phyloP scores from a whole-genome alignment of 92 coral and sea anemone genomes.

The Siderastrea siderea region DNA sequence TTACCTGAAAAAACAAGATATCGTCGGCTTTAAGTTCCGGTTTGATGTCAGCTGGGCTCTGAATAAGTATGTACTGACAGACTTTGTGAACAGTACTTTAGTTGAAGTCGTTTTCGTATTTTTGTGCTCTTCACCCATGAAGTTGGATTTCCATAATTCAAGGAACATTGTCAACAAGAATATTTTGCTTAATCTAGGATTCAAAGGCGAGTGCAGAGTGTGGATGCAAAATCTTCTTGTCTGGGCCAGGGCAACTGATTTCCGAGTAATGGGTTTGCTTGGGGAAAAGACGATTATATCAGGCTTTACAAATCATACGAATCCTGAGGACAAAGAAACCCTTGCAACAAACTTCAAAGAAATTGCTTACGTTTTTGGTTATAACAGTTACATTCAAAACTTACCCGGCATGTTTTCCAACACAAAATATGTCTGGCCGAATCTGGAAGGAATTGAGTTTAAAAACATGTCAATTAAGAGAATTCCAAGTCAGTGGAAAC shows the following conservation, averaged over 20 bases:
- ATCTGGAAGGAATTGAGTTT: background rate
- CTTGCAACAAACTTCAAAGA: background rate
- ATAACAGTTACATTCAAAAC: background rate
- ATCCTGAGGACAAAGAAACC: background rate
- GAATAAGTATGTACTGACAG: background rate
- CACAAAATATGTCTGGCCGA: background rate
- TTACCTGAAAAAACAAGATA: background rate
- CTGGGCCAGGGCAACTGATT: conserved; percentile 10
- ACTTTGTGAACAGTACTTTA: background rate
- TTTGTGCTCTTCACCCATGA: background rate
- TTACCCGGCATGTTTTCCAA: background rate
- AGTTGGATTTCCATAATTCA: conserved; percentile 4
- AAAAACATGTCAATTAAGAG: background rate
- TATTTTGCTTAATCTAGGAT: background rate
- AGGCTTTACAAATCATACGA: background rate
- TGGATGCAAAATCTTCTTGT: background rate
- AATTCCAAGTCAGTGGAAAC: conserved; percentile 6
- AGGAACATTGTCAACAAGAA: conserved; percentile 1
- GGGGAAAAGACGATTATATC: background rate
- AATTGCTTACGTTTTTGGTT: background rate
- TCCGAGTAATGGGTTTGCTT: background rate
- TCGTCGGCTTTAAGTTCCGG: background rate
- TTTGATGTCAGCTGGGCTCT: conserved; percentile 23
- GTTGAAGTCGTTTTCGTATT: background rate
- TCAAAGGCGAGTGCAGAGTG: background rate